Evolutionary conservation across 2,888 invertebrate genomes (phyloP).

Genomic region (Argyra leucocephala): DNA sequence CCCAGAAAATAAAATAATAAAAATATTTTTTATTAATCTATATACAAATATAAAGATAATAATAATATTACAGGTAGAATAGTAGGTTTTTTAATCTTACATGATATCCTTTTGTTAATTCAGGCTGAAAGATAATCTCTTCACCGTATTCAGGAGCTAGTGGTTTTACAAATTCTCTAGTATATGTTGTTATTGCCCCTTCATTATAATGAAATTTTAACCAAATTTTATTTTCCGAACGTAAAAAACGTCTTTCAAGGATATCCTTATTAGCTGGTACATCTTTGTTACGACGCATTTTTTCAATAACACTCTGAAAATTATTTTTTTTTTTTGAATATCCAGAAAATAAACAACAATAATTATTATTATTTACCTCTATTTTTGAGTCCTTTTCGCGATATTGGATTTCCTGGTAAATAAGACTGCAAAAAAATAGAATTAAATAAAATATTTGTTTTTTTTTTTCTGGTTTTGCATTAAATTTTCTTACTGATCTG

Average conservation of each 20-base stretch:
- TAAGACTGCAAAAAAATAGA: conserved; percentile 14
- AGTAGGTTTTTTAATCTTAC: too few species aligned
- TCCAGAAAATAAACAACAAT: neutral
- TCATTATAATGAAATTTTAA: conserved; percentile 39
- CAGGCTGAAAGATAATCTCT: conserved; percentile 53
- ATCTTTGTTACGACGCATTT: conserved; percentile 50
- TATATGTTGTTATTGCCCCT: conserved; percentile 42
- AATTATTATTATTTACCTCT: neutral
- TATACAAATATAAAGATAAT: neutral
- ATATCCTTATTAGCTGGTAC: conserved; percentile 54
- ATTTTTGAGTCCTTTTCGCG: conserved; percentile 12
- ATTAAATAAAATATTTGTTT: neutral
- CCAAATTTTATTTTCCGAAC: conserved; percentile 47
- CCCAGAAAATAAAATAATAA: conserved; percentile 17
- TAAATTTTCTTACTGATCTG: conserved; percentile 40
- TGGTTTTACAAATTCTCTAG: conserved; percentile 58
- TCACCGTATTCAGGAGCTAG: conserved; percentile 61
- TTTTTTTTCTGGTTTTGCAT: neutral
- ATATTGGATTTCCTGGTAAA: conserved; percentile 14
- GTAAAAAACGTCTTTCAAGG: conserved; percentile 54
- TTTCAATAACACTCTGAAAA: conserved; percentile 51
- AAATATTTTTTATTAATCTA: conserved; percentile 11
- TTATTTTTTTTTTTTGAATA: neutral
- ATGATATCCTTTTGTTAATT: conserved; percentile 56
- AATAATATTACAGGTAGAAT: conserved; percentile 10